Evolutionary conservation across 2,888 invertebrate genomes (phyloP).

Genomic region (Craniophora ligustri): DNA sequence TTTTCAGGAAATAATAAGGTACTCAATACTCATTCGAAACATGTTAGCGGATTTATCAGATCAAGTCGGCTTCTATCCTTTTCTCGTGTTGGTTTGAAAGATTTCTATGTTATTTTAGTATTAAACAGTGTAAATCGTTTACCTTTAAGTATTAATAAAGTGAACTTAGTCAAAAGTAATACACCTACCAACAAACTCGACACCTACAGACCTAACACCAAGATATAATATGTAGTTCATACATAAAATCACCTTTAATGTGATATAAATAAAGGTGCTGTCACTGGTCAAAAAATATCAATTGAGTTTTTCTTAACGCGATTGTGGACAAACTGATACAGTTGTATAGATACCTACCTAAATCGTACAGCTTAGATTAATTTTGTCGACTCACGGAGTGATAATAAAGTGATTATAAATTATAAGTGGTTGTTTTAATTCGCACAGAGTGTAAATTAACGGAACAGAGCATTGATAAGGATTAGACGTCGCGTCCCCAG

Average conservation of each 20-base stretch:
- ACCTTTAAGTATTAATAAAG: no score
- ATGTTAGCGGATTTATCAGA: neutral
- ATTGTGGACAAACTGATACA: neutral
- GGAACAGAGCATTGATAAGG: conserved; percentile 17
- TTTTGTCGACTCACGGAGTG: conserved; percentile 13
- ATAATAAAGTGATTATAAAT: conserved; percentile 25
- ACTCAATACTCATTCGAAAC: no score
- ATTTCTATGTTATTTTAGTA: no score
- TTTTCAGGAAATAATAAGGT: no score
- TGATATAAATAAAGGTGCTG: no score
- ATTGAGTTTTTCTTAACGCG: neutral
- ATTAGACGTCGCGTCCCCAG: conserved; percentile 14
- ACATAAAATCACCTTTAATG: no score
- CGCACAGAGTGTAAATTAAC: conserved; percentile 33
- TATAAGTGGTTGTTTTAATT: conserved; percentile 19
- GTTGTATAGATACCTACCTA: conserved; percentile 11
- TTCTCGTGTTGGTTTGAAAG: neutral
- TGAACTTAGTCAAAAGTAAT: no score
- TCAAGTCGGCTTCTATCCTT: neutral
- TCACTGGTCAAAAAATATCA: no score
- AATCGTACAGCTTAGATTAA: conserved; percentile 2
- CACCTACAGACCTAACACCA: no score
- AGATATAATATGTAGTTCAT: no score
- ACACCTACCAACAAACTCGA: no score
- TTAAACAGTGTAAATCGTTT: no score